Evolutionary conservation across 2,888 invertebrate species (phyloP).

Genomic region (Gnatocerus cornutus): DNA sequence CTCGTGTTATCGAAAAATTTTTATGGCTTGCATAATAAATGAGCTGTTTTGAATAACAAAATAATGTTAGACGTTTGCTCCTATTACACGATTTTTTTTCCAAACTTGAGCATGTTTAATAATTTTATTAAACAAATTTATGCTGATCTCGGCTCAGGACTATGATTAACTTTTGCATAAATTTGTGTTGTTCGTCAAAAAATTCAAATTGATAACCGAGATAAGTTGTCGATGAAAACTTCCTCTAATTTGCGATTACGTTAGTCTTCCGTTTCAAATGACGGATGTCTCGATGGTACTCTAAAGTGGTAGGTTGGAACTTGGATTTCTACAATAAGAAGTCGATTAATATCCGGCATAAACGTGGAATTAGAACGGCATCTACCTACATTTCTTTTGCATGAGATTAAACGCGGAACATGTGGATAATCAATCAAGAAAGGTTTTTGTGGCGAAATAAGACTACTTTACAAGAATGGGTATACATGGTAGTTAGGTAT

Average conservation of each 20-base stretch:
- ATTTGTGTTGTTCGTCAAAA: constrained; percentile 21
- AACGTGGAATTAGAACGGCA: constrained; percentile 13
- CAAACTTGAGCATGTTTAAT: constrained; percentile 2
- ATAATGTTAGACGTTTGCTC: constrained; percentile 6
- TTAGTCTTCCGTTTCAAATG: constrained; percentile 16
- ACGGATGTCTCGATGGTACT: constrained; percentile 8
- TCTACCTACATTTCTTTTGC: constrained; percentile 10
- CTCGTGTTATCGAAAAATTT: not conserved
- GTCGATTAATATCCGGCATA: constrained; percentile 5
- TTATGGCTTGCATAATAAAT: constrained; percentile 9
- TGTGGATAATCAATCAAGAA: not conserved
- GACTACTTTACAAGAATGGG: not conserved
- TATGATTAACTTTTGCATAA: constrained; percentile 34
- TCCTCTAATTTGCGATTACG: constrained; percentile 31
- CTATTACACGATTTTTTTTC: not conserved
- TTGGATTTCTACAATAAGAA: constrained; percentile 9
- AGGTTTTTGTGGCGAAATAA: not conserved
- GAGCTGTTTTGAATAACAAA: constrained; percentile 35
- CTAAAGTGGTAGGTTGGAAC: constrained; percentile 3
- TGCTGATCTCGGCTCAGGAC: constrained; percentile 12
- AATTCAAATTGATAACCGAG: constrained; percentile 29
- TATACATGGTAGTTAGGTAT: too few species aligned
- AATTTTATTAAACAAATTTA: constrained; percentile 42
- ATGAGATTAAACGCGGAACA: not conserved
- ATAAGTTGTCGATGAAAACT: constrained; percentile 28